phyloP scores from a whole-genome alignment of 2,113 vertebrate species.

The Callopanchax toddi region DNA sequence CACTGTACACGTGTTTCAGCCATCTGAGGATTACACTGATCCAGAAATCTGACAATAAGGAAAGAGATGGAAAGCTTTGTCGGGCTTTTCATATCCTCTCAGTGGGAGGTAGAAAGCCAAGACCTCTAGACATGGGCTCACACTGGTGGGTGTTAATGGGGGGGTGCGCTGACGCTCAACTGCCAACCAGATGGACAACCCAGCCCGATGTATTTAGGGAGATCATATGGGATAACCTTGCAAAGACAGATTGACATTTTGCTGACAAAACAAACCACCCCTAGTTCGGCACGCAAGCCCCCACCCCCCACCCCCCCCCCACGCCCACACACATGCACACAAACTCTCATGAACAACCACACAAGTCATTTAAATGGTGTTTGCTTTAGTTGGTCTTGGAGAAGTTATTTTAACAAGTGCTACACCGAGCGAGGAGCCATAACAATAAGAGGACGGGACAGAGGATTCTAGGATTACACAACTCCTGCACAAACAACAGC shows the following conservation, averaged over 20 bases:
- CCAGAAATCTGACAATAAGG: slow-evolving; percentile 74
- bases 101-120: slow-evolving; percentile 74
- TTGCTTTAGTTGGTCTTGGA: slow-evolving; percentile 68
- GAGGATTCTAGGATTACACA: slow-evolving; percentile 61
- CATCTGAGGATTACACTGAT: slow-evolving; percentile 73
- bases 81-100: slow-evolving; percentile 74
- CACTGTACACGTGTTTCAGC: slow-evolving; percentile 71
- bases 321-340: slow-evolving; percentile 23
- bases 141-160: slow-evolving; percentile 63
- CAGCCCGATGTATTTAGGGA: slow-evolving; percentile 70
- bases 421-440: slow-evolving; percentile 52
- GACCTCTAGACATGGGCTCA: slow-evolving; percentile 65
- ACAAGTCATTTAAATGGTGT: slow-evolving; percentile 58
- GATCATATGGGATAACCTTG: slow-evolving; percentile 77
- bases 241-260: slow-evolving; percentile 77
- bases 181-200: slow-evolving; percentile 74
- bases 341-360: slow-evolving; percentile 15
- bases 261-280: slow-evolving; percentile 76
- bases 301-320: slow-evolving; percentile 25
- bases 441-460: slow-evolving; percentile 63
- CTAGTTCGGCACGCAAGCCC: slow-evolving; percentile 47
- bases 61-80: slow-evolving; percentile 75
- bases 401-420: slow-evolving; percentile 63
- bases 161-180: slow-evolving; percentile 48
- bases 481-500: slow-evolving; percentile 53